Evolutionary conservation across 2,797 vertebrate genomes (phyloP).

Genomic region (Tokudaia muenninki): DNA sequence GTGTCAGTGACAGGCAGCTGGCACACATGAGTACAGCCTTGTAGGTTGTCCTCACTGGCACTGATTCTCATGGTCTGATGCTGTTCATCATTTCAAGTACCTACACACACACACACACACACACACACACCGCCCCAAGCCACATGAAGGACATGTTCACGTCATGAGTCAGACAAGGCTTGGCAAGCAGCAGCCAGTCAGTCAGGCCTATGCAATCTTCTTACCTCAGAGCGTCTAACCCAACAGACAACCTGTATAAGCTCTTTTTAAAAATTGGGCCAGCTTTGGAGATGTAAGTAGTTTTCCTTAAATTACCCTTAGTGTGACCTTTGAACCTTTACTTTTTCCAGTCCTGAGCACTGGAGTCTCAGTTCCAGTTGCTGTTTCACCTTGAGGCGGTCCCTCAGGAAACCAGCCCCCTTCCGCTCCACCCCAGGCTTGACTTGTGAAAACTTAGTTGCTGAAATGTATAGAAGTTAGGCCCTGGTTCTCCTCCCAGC

Average conservation of each 20-base stretch:
- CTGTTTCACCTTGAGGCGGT: background rate
- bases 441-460: background rate
- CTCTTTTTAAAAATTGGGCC: background rate
- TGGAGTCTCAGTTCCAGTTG: too few relatives aligned
- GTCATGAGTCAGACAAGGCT: background rate
- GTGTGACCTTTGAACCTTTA: background rate
- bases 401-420: background rate
- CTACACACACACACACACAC: background rate
- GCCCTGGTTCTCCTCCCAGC: background rate
- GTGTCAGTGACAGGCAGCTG: background rate
- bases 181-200: background rate
- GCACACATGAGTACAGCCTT: background rate
- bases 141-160: background rate
- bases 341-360: too few relatives aligned
- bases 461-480: background rate
- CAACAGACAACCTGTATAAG: rapidly evolving
- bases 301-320: background rate
- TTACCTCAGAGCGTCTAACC: background rate
- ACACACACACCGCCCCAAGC: background rate
- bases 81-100: background rate
- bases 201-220: background rate
- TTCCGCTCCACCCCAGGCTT: background rate
- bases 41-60: background rate
- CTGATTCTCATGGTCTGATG: background rate
- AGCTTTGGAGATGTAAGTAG: background rate